Base-by-base conservation (phyloP, 2,888 invertebrate genomes). In the Drosophila buzzatii region DNA sequence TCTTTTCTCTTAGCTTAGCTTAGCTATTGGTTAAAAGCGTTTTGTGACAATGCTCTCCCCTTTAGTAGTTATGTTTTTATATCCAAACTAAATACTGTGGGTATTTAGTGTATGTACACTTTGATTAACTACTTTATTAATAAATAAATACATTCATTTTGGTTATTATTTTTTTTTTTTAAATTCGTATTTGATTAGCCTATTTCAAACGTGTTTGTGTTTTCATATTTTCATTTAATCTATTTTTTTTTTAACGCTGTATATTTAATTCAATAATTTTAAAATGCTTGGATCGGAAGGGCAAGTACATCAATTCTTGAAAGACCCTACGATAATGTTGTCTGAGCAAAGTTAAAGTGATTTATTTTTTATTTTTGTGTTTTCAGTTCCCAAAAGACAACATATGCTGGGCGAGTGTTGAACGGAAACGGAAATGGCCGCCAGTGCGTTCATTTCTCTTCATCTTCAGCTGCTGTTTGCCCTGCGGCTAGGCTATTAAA, bases 11-110 rank as follows among this genome's bases (percentile, higher is more conserved):
- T 51, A 65, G 31, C 35, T 72, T 51, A 65, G 63, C 59, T 56
- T 53, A 59, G 58, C 84, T 86, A 86, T 66, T 82, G 71, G 74
- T 86, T 86, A 88, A 82, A 85, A 86, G 86, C 86, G 86, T 82
- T 86, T 86, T 79, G 75, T 79, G 75, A 81, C 63, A 73, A 73
- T 85, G 77, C 88, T 88, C 74, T 88, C 88, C 85, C 80, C 74
- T 79, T 72, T 73, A 52, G 47, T 39, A 23, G 57, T 41, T 35
- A n/a, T 44, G 47, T 27, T 27, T 27, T 27, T 20, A 42, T 63
- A 14, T 27, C 42, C 64, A 73, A 47, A 47, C 62, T 53, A 61
- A 68, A 9, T 61, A 68, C 37, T 47, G 37, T 57, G 42, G 42
- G 23, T 33, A 39, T 33, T 44, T 31, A 41, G 39, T 35, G 51